phyloP scores from a whole-genome alignment of 2,797 vertebrate genomes.

The Onychomys torridus region DNA sequence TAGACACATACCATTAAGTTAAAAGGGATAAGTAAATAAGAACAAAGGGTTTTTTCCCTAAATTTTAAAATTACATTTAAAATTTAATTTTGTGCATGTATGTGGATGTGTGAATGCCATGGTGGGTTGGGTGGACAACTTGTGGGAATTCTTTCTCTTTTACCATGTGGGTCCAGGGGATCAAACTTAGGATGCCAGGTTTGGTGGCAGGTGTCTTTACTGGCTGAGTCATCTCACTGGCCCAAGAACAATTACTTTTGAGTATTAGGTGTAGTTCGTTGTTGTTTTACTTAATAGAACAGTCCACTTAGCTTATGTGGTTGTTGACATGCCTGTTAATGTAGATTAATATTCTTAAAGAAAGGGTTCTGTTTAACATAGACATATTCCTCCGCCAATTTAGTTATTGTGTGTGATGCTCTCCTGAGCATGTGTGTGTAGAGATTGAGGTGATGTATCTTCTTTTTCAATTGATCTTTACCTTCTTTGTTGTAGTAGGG shows the following conservation, averaged over 20 bases:
- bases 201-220: not conserved
- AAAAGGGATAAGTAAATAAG: not conserved
- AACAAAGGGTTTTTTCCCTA: not conserved
- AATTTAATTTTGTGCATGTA: not conserved
- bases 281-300: not conserved
- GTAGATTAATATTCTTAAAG: not conserved
- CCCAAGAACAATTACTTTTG: not conserved
- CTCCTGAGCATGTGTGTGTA: not conserved
- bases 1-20: slow-evolving; percentile 35
- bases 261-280: not conserved
- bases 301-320: not conserved
- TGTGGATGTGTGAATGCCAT: too few species aligned
- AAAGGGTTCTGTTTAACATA: not conserved
- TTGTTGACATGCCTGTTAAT: not conserved
- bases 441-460: not conserved
- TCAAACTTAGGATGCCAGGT: not conserved
- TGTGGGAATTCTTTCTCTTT: not conserved
- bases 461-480: not conserved
- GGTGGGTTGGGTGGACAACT: not conserved
- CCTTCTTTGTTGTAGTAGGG: not conserved
- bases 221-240: not conserved
- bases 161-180: not conserved
- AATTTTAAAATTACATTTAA: not conserved
- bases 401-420: not conserved
- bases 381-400: not conserved